These are phyloP conservation scores for Gyps fulvus DNA, from an alignment of 2,113 vertebrate species.

Conservation along the genomic window DNA sequence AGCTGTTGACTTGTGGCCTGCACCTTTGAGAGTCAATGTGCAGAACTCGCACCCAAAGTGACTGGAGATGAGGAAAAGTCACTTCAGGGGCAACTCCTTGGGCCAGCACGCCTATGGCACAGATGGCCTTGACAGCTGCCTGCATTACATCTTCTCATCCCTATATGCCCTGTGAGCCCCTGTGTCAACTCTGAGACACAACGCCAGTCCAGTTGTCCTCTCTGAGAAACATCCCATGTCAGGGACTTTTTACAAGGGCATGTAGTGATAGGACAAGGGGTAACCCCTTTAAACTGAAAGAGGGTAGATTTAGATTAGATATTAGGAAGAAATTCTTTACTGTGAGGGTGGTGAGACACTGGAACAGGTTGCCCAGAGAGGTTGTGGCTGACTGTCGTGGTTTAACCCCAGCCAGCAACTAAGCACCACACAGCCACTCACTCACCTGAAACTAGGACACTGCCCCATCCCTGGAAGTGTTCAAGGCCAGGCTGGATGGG, in stretches of 20 bases:
- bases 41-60: accelerated
- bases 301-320: no score
- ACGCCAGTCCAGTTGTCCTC: neutral
- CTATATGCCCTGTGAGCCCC: neutral
- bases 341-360: no score
- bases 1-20: neutral
- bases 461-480: no score
- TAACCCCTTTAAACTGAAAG: no score
- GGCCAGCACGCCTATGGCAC: neutral
- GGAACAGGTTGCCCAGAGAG: no score
- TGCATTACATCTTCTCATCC: neutral
- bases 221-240: neutral
- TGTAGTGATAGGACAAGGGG: no score
- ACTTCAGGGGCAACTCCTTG: neutral
- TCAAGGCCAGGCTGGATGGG: no score
- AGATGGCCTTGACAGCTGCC: neutral
- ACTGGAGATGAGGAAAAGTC: accelerated
- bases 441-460: no score
- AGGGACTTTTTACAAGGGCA: neutral
- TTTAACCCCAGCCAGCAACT: no score
- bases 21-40: neutral
- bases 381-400: no score
- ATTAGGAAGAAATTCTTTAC: no score
- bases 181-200: neutral
- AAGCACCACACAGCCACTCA: no score